Base-by-base conservation (phyloP, 2,888 invertebrate genomes). In the Agriopis aurantiaria region DNA sequence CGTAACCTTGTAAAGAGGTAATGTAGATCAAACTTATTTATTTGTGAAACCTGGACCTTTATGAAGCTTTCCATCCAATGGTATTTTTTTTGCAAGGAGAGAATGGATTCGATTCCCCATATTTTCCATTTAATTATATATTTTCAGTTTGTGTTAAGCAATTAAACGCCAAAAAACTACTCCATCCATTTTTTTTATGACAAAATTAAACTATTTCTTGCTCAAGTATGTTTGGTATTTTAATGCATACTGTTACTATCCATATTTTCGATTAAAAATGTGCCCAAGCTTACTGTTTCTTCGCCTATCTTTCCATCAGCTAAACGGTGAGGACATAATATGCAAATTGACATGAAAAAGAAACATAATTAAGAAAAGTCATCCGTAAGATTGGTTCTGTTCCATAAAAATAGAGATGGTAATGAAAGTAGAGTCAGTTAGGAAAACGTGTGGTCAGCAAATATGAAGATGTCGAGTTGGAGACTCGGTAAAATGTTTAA, bases 321-420 rank as follows among this genome's bases (percentile, higher is more conserved):
- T 9, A n/a, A 14, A 6, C 7, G 10, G 10, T 3, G 52, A 52
- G 23, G 51, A 14, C n/a, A 51, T 5, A 51, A 51, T 51, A 14
- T 3, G 17, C 17, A 51, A 14, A 51, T 8, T 43, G 5, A 3
- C 46, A 10, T 46, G 12, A 11, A 46, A 5, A 46, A 33, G 33
- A 1, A 12, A 41, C 14, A 41, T 14, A n/a, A 41, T 56, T 5
- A 14, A 41, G 7, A 5, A 10, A 3, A 40, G 52, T 60, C 57
- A 59, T 59, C 66, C 65, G 71, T 78, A 77, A 76, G 49, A 33
- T 74, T 78, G 75, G 56, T 75, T 73, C 14, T 53, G 14, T 67
- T 73, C 67, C 48, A 33, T 45, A 51, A 49, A 62, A 51, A 14
- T n/a, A 14, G 12, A 56, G 1, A 52, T 45, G 9, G 53, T 17